These are phyloP conservation scores for Cheilosia scutellata DNA, from an alignment of 2,888 invertebrate genomes.

Conservation along the genomic window DNA sequence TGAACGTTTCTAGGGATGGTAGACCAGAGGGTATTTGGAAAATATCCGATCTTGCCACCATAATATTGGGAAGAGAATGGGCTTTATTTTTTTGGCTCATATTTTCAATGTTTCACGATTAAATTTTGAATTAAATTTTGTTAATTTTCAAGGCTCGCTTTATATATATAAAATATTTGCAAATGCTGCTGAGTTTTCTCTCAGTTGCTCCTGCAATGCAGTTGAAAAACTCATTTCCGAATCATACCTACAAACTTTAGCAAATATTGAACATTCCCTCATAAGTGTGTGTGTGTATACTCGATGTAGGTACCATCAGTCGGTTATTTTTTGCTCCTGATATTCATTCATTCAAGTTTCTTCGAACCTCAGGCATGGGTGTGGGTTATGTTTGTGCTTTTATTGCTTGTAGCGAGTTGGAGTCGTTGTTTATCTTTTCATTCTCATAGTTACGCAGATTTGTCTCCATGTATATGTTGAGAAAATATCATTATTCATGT, in stretches of 20 bases:
- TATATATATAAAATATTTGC: not conserved
- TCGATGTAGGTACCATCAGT: not conserved
- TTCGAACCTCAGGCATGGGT: no score
- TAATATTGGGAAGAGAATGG: not conserved
- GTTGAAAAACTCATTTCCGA: no score
- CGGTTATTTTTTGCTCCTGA: not conserved
- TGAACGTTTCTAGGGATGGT: conserved; percentile 54
- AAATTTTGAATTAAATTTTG: not conserved
- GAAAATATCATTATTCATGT: no score
- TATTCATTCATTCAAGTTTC: not conserved
- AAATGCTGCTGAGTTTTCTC: not conserved
- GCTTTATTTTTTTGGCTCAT: not conserved
- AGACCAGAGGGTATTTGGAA: conserved; percentile 33
- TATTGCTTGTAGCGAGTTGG: conserved; percentile 6
- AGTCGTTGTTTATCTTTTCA: not conserved
- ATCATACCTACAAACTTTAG: no score
- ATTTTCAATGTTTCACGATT: not conserved
- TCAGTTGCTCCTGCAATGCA: no score
- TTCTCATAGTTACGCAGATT: not conserved
- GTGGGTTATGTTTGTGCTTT: conserved; percentile 4
- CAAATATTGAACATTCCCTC: no score
- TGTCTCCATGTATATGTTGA: no score
- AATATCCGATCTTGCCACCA: conserved; percentile 3
- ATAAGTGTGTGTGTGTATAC: no score
- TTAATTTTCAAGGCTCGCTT: not conserved